These are phyloP conservation scores for Protonemura montana DNA, from an alignment of 2,888 invertebrate genomes.

Conservation along the genomic window DNA sequence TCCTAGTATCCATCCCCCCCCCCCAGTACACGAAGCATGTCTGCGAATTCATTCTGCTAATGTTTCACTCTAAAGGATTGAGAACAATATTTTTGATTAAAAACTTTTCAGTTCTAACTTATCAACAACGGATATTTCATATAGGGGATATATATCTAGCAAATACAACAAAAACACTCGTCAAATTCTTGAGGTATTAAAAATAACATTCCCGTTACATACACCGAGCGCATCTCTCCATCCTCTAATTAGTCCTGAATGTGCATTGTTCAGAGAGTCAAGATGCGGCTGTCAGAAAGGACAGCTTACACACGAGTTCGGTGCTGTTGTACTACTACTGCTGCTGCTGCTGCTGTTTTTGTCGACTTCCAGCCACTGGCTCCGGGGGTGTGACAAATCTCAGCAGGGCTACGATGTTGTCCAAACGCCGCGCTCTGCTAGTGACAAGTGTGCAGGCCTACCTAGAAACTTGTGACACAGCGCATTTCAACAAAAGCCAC, in stretches of 20 bases:
- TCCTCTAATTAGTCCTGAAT: background rate
- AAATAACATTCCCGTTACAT: background rate
- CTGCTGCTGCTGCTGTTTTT: slow-evolving; percentile 34
- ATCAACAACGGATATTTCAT: background rate
- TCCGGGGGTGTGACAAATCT: slow-evolving; percentile 19
- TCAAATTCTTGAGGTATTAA: slow-evolving; percentile 12
- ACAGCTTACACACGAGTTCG: slow-evolving; percentile 17
- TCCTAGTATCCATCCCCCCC: background rate
- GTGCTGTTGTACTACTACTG: background rate
- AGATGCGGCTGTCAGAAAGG: slow-evolving; percentile 4
- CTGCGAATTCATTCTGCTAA: slow-evolving; percentile 21
- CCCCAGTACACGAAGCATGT: too few relatives aligned
- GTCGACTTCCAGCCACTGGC: slow-evolving; percentile 7
- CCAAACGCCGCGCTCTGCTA: background rate
- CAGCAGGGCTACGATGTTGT: background rate
- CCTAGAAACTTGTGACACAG: background rate
- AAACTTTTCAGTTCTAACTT: slow-evolving; percentile 20
- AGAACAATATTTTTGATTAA: slow-evolving; percentile 28
- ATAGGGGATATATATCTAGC: background rate
- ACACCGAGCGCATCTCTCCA: background rate
- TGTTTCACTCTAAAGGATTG: slow-evolving; percentile 30
- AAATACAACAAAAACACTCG: background rate
- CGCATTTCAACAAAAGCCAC: background rate
- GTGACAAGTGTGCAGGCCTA: slow-evolving; percentile 13
- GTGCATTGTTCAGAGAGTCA: background rate